These are phyloP conservation scores for Clinocottus analis DNA, from an alignment of 2,113 vertebrate species.

Conservation along the genomic window DNA sequence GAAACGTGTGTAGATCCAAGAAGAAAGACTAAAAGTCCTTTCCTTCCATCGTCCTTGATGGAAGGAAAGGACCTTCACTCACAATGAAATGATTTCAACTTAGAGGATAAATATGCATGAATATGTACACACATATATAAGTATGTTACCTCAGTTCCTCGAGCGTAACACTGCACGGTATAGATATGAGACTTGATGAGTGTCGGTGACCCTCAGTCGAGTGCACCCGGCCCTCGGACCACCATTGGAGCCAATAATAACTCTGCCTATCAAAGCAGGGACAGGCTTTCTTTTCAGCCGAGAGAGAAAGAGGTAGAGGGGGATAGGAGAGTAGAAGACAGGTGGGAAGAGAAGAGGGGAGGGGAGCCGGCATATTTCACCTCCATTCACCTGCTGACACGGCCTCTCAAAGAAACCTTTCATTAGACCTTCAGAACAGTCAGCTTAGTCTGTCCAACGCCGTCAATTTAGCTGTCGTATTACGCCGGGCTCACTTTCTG, in stretches of 20 bases:
- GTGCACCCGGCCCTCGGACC: slow-evolving; percentile 27
- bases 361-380: slow-evolving; percentile 71
- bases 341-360: slow-evolving; percentile 14
- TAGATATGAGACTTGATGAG: slow-evolving; percentile 28
- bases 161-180: neutral
- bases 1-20: neutral
- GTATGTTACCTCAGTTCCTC: neutral
- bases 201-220: slow-evolving; percentile 13
- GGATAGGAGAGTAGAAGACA: slow-evolving; percentile 30
- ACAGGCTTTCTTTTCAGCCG: slow-evolving; percentile 59
- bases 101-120: neutral
- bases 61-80: neutral
- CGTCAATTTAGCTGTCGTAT: slow-evolving; percentile 75
- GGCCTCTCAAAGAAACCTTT: slow-evolving; percentile 80
- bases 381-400: slow-evolving; percentile 78
- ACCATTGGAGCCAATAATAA: slow-evolving; percentile 53
- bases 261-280: slow-evolving; percentile 44
- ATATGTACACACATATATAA: neutral
- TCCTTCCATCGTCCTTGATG: neutral
- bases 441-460: slow-evolving; percentile 61
- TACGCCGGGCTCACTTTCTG: slow-evolving; percentile 67
- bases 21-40: neutral
- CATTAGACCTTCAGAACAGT: slow-evolving; percentile 75
- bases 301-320: slow-evolving; percentile 12
- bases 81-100: neutral